These are phyloP conservation scores for Lophotis ruficrista DNA, from an alignment of 2,113 vertebrate species.

Conservation along the genomic window DNA sequence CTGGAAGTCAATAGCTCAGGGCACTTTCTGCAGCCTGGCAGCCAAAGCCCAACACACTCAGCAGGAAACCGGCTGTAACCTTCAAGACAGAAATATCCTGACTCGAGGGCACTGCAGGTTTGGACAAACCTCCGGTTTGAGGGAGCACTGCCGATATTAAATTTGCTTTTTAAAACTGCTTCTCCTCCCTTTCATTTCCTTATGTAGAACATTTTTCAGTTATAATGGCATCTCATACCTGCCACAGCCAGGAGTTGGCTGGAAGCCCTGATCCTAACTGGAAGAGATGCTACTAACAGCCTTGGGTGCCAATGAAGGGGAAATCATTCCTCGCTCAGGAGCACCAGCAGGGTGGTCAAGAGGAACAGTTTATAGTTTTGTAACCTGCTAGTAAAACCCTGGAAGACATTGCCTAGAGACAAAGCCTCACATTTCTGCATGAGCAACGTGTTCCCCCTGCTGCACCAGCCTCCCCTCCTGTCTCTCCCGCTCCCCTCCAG, in stretches of 20 bases:
- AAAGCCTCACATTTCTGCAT: background rate
- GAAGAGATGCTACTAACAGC: background rate
- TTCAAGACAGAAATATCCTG: conserved; percentile 30
- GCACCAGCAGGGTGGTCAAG: background rate
- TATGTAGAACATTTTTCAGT: background rate
- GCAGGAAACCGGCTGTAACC: background rate
- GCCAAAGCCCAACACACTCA: background rate
- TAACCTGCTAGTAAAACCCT: background rate
- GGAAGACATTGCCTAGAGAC: background rate
- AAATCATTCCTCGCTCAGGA: background rate
- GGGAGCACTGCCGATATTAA: background rate
- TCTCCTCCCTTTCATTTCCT: background rate
- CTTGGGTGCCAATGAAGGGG: background rate
- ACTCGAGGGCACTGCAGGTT: background rate
- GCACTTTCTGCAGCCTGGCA: background rate
- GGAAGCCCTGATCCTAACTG: background rate
- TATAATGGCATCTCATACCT: background rate
- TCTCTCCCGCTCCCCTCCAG: accelerated
- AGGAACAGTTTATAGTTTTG: background rate
- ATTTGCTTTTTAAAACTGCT: background rate
- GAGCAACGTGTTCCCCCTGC: accelerated
- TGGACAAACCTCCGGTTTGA: background rate
- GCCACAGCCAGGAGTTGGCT: background rate
- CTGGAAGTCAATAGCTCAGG: conserved; percentile 21
- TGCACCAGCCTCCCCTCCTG: accelerated